These are phyloP conservation scores for Heteromurus nitidus DNA, from an alignment of 2,888 invertebrate species.

Conservation along the genomic window DNA sequence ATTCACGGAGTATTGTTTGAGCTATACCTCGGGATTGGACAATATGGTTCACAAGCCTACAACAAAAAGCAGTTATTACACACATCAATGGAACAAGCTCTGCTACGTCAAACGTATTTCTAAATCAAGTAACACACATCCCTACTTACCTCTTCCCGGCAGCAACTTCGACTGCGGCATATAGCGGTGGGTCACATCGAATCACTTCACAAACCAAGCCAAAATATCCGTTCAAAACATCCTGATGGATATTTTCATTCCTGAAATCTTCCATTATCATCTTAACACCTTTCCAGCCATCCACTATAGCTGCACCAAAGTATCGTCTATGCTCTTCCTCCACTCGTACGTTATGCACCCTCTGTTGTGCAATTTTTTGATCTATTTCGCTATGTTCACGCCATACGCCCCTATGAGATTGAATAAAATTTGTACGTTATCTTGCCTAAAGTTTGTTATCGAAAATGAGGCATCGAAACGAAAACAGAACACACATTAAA, in stretches of 20 bases:
- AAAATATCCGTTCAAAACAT: constrained; percentile 53
- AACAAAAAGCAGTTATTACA: neutral
- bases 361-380: constrained; percentile 29
- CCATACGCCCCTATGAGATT: constrained; percentile 10
- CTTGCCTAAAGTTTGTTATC: too few species aligned
- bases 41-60: constrained; percentile 57
- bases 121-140: neutral
- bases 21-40: constrained; percentile 51
- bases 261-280: constrained; percentile 43
- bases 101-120: too few species aligned
- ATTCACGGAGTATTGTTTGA: constrained; percentile 56
- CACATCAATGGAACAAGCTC: too few species aligned
- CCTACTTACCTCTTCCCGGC: constrained; percentile 49
- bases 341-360: neutral
- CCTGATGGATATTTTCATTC: neutral
- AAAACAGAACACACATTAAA: too few species aligned
- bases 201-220: constrained; percentile 66
- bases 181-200: constrained; percentile 36
- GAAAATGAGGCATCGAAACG: too few species aligned
- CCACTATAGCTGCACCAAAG: constrained; percentile 2
- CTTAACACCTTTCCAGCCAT: constrained; percentile 53
- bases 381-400: constrained; percentile 35
- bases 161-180: constrained; percentile 62
- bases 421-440: neutral
- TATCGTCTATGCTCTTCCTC: constrained; percentile 34